A percentile compares a stretch with the other conserved stretches of the same genome.
These are phyloP conservation scores for Xiphias gladius DNA, from an alignment of 2,113 vertebrate genomes.

Conservation along the genomic window DNA sequence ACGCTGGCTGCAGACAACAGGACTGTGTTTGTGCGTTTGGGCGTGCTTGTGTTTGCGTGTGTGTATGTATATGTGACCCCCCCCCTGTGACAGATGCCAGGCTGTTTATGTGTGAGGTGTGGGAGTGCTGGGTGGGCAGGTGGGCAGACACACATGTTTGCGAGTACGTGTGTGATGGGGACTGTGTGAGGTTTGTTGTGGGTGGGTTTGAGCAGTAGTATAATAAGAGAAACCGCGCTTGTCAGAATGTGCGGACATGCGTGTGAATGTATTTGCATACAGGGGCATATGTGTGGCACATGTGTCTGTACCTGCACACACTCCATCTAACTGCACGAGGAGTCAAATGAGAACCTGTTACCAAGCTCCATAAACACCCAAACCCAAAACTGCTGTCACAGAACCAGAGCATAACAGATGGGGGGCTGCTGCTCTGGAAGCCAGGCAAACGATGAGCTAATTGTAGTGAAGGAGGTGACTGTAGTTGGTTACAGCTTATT, in stretches of 20 bases:
- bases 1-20: slow-evolving; percentile 71
- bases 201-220: slow-evolving; percentile 35
- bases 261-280: slow-evolving; percentile 70
- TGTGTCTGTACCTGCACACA: slow-evolving; percentile 32
- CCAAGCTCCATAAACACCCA: slow-evolving; percentile 23
- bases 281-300: slow-evolving; percentile 45
- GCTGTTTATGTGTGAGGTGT: slow-evolving; percentile 75
- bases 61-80: slow-evolving; percentile 39
- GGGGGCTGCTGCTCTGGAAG: slow-evolving; percentile 49
- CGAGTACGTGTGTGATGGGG: slow-evolving; percentile 54
- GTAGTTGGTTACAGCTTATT: slow-evolving; percentile 74
- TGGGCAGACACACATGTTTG: slow-evolving; percentile 62
- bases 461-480: slow-evolving; percentile 69
- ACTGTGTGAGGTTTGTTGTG: slow-evolving; percentile 40
- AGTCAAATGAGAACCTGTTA: slow-evolving; percentile 62
- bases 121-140: slow-evolving; percentile 68
- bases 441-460: slow-evolving; percentile 68
- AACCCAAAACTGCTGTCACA: slow-evolving; percentile 57
- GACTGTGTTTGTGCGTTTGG: slow-evolving; percentile 62
- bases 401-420: slow-evolving; percentile 61
- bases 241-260: slow-evolving; percentile 67
- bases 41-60: slow-evolving; percentile 45
- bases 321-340: slow-evolving; percentile 23
- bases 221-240: slow-evolving; percentile 64
- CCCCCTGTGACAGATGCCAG: slow-evolving; percentile 81